Conservation (phyloP, 2,888 invertebrate genomes). For the Eledone cirrhosa region DNA sequence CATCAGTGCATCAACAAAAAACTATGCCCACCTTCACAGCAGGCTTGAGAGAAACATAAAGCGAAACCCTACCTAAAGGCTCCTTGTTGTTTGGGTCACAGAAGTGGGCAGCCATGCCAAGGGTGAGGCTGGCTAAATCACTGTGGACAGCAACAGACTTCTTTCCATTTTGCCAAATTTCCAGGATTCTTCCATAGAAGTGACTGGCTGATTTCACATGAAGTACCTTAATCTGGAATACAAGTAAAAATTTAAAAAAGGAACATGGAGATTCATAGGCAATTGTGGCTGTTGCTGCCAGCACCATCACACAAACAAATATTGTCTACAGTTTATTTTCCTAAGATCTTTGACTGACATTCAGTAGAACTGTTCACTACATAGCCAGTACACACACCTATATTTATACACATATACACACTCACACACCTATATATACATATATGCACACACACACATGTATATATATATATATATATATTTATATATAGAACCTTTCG, state of each 20-base stretch:
- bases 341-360: no score
- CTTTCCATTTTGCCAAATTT: constrained; percentile 57
- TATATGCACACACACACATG: no score
- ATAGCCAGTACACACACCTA: no score
- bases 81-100: constrained; percentile 37
- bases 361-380: no score
- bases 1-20: no score
- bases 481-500: no score
- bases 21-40: neutral
- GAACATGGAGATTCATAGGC: neutral
- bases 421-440: no score
- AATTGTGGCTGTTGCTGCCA: no score
- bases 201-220: constrained; percentile 73
- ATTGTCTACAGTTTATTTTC: no score
- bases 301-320: no score
- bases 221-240: constrained; percentile 65
- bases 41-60: neutral
- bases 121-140: constrained; percentile 37
- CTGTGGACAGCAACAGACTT: constrained; percentile 35
- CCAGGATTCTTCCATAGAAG: constrained; percentile 73
- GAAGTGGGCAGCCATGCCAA: constrained; percentile 43
- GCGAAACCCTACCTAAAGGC: constrained; percentile 39
- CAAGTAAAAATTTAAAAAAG: constrained; percentile 11
- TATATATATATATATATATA: no score
- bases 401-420: no score